Conservation (phyloP, 1,140 invertebrate genomes). For the Rhagoletis zephyria region DNA sequence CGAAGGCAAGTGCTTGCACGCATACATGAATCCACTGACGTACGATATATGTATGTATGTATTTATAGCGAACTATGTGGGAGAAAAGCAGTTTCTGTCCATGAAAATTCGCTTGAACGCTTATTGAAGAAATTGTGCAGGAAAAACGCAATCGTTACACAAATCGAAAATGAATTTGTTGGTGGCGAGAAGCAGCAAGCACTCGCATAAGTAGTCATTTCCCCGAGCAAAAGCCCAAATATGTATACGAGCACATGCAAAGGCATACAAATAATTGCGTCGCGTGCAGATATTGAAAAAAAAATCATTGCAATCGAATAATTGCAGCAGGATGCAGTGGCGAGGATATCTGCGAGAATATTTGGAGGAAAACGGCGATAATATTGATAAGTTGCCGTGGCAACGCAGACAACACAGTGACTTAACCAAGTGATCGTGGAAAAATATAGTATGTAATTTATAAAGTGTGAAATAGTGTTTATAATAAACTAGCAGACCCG, state of each 20-base stretch:
- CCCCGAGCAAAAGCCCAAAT: background rate
- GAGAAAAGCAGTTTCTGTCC: background rate
- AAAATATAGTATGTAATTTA: background rate
- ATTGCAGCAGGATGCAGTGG: background rate
- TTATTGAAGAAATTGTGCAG: background rate
- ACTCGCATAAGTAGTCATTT: background rate
- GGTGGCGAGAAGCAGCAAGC: background rate
- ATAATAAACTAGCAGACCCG: too few species aligned
- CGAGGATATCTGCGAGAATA: background rate
- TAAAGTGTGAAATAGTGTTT: too few species aligned
- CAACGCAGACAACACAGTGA: background rate
- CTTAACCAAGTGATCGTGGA: background rate
- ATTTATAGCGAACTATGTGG: background rate
- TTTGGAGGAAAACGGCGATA: slow-evolving; percentile 20
- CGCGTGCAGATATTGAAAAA: slow-evolving; percentile 37
- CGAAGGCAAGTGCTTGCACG: background rate
- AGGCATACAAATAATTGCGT: slow-evolving; percentile 20
- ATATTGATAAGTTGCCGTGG: slow-evolving; percentile 5
- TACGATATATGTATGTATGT: background rate
- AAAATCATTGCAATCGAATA: slow-evolving; percentile 24
- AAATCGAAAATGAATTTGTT: slow-evolving; percentile 51
- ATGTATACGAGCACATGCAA: too few species aligned
- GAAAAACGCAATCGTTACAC: slow-evolving; percentile 10
- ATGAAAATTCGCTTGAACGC: background rate
- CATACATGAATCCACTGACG: background rate